Percentiles rank a stretch among this genome's conserved stretches.
phyloP scores from a whole-genome alignment of 2,113 vertebrate species.

The Pituophis catenifer region DNA sequence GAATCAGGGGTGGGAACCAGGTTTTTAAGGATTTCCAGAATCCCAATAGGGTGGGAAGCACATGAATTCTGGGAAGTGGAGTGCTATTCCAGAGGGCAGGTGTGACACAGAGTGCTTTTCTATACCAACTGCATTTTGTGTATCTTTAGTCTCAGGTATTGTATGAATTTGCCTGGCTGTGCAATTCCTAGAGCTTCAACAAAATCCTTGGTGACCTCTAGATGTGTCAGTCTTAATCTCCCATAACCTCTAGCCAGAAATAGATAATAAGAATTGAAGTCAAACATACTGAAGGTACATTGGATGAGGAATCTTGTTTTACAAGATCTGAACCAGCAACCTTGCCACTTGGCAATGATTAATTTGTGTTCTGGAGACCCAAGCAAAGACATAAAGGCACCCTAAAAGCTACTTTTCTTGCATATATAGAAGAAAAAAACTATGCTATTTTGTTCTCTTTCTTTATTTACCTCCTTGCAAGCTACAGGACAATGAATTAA shows the following conservation, averaged over 20 bases:
- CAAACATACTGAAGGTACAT: not conserved
- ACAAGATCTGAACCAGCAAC: not conserved
- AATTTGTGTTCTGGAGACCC: not conserved
- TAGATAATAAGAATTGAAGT: not conserved
- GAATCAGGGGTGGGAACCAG: not conserved
- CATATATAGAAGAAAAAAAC: not conserved
- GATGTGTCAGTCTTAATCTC: not conserved
- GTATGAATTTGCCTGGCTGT: not conserved
- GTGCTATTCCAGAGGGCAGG: not conserved
- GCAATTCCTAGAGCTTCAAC: not conserved
- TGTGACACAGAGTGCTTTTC: not conserved
- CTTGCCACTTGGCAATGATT: not conserved
- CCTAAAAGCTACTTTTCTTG: not conserved
- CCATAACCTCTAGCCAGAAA: not conserved
- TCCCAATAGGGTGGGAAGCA: not conserved
- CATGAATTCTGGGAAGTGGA: not conserved
- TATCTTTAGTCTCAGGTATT: not conserved
- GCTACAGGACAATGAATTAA: conserved; percentile 10
- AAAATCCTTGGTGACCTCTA: not conserved
- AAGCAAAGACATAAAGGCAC: not conserved
- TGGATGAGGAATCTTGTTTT: not conserved
- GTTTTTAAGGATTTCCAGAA: not conserved
- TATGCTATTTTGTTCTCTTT: conserved; percentile 10
- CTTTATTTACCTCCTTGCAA: not conserved
- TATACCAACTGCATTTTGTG: not conserved